Conservation (phyloP, 2,113 vertebrate species). For the Dasypus novemcinctus region DNA sequence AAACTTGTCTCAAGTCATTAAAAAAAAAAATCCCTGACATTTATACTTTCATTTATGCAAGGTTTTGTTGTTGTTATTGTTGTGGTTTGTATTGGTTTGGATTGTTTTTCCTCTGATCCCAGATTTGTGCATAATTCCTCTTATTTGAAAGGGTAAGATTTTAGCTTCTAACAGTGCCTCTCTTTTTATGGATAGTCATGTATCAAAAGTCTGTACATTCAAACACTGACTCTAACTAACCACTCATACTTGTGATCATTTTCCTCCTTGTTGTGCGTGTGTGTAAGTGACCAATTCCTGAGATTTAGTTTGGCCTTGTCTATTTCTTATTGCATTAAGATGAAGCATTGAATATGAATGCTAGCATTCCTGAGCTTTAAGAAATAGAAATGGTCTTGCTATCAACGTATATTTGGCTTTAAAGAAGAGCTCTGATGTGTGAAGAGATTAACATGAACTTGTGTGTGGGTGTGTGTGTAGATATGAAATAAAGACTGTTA, state of each 20-base stretch:
- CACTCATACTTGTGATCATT: not conserved
- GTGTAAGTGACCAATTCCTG: not conserved
- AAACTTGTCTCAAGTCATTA: not conserved
- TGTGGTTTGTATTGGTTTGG: not conserved
- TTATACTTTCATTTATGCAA: not conserved
- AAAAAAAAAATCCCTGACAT: not conserved
- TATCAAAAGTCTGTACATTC: not conserved
- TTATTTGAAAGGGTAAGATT: not conserved
- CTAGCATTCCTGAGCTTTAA: not conserved
- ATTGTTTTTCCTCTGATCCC: not conserved
- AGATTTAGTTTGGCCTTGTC: not conserved
- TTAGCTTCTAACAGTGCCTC: not conserved
- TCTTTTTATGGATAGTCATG: not conserved
- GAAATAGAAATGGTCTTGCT: not conserved
- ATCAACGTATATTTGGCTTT: slow-evolving; percentile 18
- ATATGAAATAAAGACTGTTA: not conserved
- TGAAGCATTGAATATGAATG: not conserved
- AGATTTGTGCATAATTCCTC: not conserved
- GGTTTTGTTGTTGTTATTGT: not conserved
- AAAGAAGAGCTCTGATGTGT: not conserved
- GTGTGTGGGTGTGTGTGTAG: not conserved
- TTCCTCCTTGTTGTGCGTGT: not conserved
- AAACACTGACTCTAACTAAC: not conserved
- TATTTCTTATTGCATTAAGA: slow-evolving; percentile 7
- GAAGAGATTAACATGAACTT: not conserved